Evolutionary conservation across 2,888 invertebrate species (phyloP), one percentile per base, ranked within the genome.

Genomic region (Abrostola triplasia): DNA sequence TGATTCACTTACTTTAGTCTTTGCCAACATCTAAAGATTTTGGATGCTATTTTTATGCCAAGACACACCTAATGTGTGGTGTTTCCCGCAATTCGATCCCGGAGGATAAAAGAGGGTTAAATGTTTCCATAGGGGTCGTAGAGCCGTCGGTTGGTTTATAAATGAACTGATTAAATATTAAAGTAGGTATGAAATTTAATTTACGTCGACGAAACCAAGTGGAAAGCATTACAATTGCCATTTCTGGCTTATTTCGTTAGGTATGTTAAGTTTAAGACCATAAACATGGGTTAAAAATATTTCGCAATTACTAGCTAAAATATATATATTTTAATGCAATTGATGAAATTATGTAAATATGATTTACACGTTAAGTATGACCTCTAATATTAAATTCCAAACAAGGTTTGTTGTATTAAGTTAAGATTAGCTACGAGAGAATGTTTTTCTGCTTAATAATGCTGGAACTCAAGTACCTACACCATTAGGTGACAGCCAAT

Each of bases 401-500:
- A 24, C 4, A 24, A 2, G 24, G 24, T 4, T 24, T 4, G 1
- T 24, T 24, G 1, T 2, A 4, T 24, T 24, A 2, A 2, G 13
- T 8, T 44, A 24, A 9, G 6, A 1, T 12, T 47, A 13, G 13
- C 9, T 47, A 9, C 10, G 38, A 48, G 8, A 47, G 5, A 49
- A 58, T 36, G 12, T 40, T 40, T 13, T 7, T 48, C 41, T 12
- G 49, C 37, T 42, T 40, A 40, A 36, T 40, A 53, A 52, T 12
- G 7, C 52, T 63, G 56, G 48, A 38, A 50, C 47, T 56, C 44
- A 69, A 59, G 48, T 36, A 12, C n/a, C n/a, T n/a, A n/a, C 35
- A 11, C 48, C 47, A 63, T 73, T 59, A 63, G 37, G 40, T 35
- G 55, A 41, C 48, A 56, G 59, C 64, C 52, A 44, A 62, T 70